Base-by-base conservation (phyloP, 2,113 vertebrate species). In the Passer domesticus region DNA sequence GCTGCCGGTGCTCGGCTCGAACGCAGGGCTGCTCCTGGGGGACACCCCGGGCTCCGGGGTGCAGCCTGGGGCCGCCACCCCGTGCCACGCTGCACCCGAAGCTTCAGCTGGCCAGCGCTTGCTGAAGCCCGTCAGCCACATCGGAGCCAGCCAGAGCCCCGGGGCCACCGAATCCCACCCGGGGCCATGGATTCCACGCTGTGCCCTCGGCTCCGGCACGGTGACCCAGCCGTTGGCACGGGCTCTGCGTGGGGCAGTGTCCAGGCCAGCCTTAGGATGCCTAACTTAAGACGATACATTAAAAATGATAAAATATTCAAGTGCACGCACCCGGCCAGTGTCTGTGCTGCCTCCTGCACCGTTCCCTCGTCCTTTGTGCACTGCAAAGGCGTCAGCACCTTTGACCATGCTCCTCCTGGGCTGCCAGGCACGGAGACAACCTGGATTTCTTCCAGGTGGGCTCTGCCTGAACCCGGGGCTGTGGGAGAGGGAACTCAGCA, bases 351-450 rank as follows among this genome's bases (percentile, higher is more conserved):
- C 1, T 53, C 74, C 60, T 10, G 72, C 80, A 7, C 30, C 0
- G 0, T 15, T n/a, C 49, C 44, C 46, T 69, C 1, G 0, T 6
- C 37, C 64, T 46, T 50, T 20, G 68, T 2, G 30, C 4, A 0
- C 11, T 2, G 7, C 2, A 1, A 39, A 68, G 55, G 44, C 5
- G 2, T 52, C 60, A 9, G 41, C 49, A 31, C 46, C 10, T 52
- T 66, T 16, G 17, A 8, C 44, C 11, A 1, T 0, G 0, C 31
- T 47, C 46, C 13, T 37, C 76, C 62, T 2, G 2, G 28, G 73
- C 49, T 46, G 49, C 85, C 63, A 8, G 1, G 6, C 35, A 6
- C 0, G 1, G 10, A 20, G 8, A 60, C 22, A 6, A 0, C 0
- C 43, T 10, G 13, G 52, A 22, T 19, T n/a, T n/a, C 6, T 2